Evolutionary conservation across 2,113 vertebrate species (phyloP).

Genomic region (Pseudolaguvia tuberculata): DNA sequence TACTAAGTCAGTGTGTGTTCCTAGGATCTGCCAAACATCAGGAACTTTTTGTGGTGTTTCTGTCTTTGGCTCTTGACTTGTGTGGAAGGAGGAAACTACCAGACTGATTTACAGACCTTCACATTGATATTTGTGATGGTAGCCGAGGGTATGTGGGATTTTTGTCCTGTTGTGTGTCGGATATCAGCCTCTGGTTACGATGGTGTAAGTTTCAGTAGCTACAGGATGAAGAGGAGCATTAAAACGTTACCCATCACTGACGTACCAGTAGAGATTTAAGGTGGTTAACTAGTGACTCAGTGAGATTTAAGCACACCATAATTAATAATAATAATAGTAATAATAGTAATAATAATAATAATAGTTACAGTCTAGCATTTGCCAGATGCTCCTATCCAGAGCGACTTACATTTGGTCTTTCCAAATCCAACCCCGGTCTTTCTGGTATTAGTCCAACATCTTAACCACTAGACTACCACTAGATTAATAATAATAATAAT

Average conservation of each 20-base stretch:
- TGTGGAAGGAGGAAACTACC: neutral
- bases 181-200: conserved; percentile 37
- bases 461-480: no score
- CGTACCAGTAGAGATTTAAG: neutral
- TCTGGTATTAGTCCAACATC: no score
- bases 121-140: conserved; percentile 42
- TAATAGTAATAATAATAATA: no score
- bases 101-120: conserved; percentile 30
- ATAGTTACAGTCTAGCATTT: no score
- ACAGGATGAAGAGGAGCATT: neutral
- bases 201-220: conserved; percentile 44
- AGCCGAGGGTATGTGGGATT: conserved; percentile 28
- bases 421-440: no score
- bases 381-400: no score
- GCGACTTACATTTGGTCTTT: no score
- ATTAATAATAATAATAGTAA: no score
- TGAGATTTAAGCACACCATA: no score
- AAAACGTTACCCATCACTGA: conserved; percentile 27
- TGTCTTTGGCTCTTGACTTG: neutral
- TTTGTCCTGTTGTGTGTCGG: conserved; percentile 19
- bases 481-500: no score
- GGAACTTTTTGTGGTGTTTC: conserved; percentile 9
- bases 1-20: neutral
- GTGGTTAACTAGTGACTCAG: no score
- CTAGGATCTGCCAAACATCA: neutral